These are phyloP conservation scores for Dryobotodes eremita DNA, from an alignment of 2,888 invertebrate genomes.

Conservation along the genomic window DNA sequence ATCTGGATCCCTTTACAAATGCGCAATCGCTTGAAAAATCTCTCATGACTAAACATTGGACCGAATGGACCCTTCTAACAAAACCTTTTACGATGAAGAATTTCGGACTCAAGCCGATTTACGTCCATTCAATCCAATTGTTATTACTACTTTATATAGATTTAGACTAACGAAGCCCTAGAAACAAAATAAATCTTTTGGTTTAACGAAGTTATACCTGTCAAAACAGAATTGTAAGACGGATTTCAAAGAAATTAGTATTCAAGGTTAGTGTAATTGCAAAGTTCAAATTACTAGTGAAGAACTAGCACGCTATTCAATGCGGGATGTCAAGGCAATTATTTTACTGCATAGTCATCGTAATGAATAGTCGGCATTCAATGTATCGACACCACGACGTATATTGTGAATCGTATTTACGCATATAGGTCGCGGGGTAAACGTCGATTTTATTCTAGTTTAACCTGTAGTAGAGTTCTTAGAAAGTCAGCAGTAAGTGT, in stretches of 20 bases:
- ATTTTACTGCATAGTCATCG: constrained; percentile 45
- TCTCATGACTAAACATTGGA: constrained; percentile 31
- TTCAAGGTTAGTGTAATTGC: constrained; percentile 40
- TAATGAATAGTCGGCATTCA: constrained; percentile 34
- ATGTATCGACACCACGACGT: constrained; percentile 18
- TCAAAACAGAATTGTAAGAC: constrained; percentile 20
- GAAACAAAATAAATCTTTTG: constrained; percentile 40
- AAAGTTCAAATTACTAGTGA: constrained; percentile 32
- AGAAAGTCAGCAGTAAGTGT: constrained; percentile 46
- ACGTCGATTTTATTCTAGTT: constrained; percentile 26
- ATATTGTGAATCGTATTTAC: constrained; percentile 25
- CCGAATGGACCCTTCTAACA: constrained; percentile 33
- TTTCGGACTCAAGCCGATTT: constrained; percentile 31
- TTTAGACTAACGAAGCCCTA: constrained; percentile 53
- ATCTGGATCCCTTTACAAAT: constrained; percentile 37
- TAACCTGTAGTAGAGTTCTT: constrained; percentile 31
- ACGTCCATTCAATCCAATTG: constrained; percentile 43
- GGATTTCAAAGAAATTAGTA: constrained; percentile 35
- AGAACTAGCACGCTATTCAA: constrained; percentile 30
- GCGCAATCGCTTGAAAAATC: constrained; percentile 56
- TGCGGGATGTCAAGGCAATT: constrained; percentile 42
- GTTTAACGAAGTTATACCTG: constrained; percentile 9
- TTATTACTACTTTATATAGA: constrained; percentile 15
- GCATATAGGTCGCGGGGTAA: constrained; percentile 44
- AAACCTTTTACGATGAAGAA: constrained; percentile 31